phyloP scores from a whole-genome alignment of 2,888 invertebrate species.

The Dilophus febrilis region DNA sequence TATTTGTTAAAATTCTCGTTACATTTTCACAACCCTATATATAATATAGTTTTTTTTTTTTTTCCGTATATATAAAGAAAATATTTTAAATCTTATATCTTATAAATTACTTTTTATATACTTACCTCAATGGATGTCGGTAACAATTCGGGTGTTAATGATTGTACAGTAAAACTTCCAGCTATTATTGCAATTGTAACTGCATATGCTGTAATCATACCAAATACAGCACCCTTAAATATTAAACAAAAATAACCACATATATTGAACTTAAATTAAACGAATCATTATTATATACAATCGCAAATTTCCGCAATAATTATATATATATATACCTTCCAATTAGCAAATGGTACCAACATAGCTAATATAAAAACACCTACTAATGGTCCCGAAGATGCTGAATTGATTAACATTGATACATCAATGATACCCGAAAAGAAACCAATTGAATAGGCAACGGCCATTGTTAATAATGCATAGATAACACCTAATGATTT shows the following conservation, averaged over 20 bases:
- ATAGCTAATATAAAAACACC: slow-evolving; percentile 74
- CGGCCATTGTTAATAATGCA: slow-evolving; percentile 54
- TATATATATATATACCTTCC: slow-evolving; percentile 37
- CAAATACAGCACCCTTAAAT: slow-evolving; percentile 19
- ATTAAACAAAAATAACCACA: too few species aligned
- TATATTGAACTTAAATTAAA: too few species aligned
- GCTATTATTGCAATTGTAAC: slow-evolving; percentile 61
- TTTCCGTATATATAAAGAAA: too few species aligned
- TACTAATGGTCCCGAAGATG: slow-evolving; percentile 65
- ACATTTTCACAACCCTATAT: too few species aligned
- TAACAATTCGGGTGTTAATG: too few species aligned
- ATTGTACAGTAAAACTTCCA: slow-evolving; percentile 42
- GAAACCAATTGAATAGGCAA: slow-evolving; percentile 59
- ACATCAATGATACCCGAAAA: slow-evolving; percentile 72
- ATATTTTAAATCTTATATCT: too few species aligned
- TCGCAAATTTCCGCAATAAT: too few species aligned
- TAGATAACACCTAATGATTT: slow-evolving; percentile 55
- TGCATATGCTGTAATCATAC: slow-evolving; percentile 57
- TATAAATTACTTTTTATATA: too few species aligned
- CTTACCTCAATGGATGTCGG: too few species aligned
- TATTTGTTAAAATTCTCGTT: too few species aligned
- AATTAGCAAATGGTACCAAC: slow-evolving; percentile 65
- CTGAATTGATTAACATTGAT: slow-evolving; percentile 65
- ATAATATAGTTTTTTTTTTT: too few species aligned
- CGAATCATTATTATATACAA: too few species aligned